Conservation (phyloP, 2,113 vertebrate genomes). For the Collichthys lucidus region DNA sequence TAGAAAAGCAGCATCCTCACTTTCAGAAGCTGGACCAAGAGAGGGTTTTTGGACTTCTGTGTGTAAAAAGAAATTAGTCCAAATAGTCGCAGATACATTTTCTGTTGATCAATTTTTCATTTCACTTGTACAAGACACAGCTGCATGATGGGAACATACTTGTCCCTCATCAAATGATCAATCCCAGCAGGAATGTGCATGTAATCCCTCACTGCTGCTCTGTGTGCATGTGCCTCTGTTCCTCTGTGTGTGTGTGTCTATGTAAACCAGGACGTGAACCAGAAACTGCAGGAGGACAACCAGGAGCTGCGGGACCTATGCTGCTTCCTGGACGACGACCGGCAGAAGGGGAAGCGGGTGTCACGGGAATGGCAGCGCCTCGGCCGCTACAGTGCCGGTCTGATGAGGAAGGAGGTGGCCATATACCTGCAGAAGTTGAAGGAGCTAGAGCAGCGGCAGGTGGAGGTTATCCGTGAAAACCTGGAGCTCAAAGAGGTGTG, state of each 20-base stretch:
- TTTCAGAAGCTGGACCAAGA: not conserved
- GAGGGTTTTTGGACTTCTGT: not conserved
- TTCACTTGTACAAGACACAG: not conserved
- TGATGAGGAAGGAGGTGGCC: constrained; percentile 96
- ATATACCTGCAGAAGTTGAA: constrained; percentile 95
- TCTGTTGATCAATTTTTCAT: not conserved
- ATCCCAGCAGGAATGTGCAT: not conserved
- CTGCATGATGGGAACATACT: not conserved
- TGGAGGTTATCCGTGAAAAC: constrained; percentile 94
- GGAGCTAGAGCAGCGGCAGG: constrained; percentile 93
- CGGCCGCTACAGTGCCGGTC: constrained; percentile 91
- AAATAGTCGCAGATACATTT: not conserved
- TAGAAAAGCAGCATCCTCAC: not conserved
- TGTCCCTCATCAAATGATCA: constrained; percentile 11
- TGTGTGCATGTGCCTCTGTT: constrained; percentile 54
- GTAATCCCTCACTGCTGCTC: constrained; percentile 3
- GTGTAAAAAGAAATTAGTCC: not conserved
- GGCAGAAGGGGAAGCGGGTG: constrained; percentile 96
- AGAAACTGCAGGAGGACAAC: constrained; percentile 98
- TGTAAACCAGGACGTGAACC: constrained; percentile 92
- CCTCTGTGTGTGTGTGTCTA: constrained; percentile 51
- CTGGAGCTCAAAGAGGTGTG: constrained; percentile 96
- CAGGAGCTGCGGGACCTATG: constrained; percentile 96
- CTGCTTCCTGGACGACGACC: constrained; percentile 97
- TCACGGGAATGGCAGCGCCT: constrained; percentile 97